Base-by-base conservation (phyloP, 2,888 invertebrate species). In the Cryptosula pallasiana region DNA sequence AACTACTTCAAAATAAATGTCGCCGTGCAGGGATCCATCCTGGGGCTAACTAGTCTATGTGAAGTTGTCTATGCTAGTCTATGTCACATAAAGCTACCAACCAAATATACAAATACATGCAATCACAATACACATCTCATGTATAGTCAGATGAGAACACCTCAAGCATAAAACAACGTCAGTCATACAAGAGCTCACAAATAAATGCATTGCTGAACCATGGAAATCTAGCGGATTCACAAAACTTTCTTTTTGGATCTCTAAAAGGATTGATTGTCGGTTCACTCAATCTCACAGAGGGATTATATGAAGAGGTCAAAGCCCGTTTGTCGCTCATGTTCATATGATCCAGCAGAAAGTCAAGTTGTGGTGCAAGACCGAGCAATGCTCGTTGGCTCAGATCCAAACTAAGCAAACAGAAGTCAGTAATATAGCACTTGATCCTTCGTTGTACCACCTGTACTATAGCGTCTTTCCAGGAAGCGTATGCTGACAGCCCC, bases 191-290 rank as follows among this genome's bases (percentile, higher is more conserved):
- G 5, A 57, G 25, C 23, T 63, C 9, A 32, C 63, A 79, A 5
- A 81, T 73, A 72, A 80, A 82, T 1, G 78, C 82, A 76, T 82
- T 81, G 72, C 80, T 80, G 75, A 78, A 81, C 75, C 78, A 78
- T 0, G 82, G 81, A 76, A 81, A 76, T 36, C 77, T 76, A 73
- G 79, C 76, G 69, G 81, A 80, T 27, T 78, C 76, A 35, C 77
- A 75, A 13, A 77, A 71, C 69, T 78, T 78, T 35, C 80, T 76
- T 5, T 81, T 69, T 1, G 83, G 83, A 69, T 78, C 78, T 69
- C 81, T 73, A 74, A 82, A 83, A 35, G 82, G 83, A 74, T 83
- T 83, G 27, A 82, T 74, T 0, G 72, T 35, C 1, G 78, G 76
- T 1, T 76, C 5, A 63, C 63, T 63, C 20, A 63, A 32, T 63